Base-by-base conservation (phyloP, 2,797 vertebrate species). In the Centropyge bicolor region DNA sequence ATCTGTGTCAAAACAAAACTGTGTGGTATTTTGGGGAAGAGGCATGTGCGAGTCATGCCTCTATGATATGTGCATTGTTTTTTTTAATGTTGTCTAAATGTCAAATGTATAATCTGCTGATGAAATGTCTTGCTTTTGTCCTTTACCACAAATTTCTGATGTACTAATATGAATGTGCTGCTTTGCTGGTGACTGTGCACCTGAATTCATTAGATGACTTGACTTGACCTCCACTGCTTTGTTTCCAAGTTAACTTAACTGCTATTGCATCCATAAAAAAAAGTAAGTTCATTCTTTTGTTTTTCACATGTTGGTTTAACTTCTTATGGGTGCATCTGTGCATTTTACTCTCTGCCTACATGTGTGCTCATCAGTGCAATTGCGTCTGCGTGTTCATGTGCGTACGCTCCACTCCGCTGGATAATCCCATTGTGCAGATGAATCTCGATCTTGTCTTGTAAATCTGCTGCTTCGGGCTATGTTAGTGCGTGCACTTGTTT, bases 341-440 rank as follows among this genome's bases (percentile, higher is more conserved):
- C 48, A 40, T 73, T 45, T 55, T 1, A 46, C 22, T 35, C 12
- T 74, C 35, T 31, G 20, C 5, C 10, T 35, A 41, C 12, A 20
- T 27, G 31, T 52, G 56, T 66, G 61, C 60, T 27, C 38, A 66
- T 69, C 22, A 46, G 40, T 66, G 56, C 51, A 77, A 19, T 46
- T 70, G 67, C 76, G 68, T 66, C 14, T 67, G 43, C 48, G 63
- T 69, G 38, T 64, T 68, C 41, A 75, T 72, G 54, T 63, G 36
- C 74, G 70, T 45, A 35, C 40, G 22, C 67, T 43, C 41, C 36
- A 60, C 35, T 63, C 20, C 16, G 17, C 40, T 75, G 54, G 70
- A 55, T 82, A 80, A 85, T 83, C 43, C 17, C 27, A 63, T 70
- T 80, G 86, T 64, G 45, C 60, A 74, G 57, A 74, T 67, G 24